These are phyloP conservation scores for Thecocarcelia acutangulata DNA, from an alignment of 2,888 invertebrate genomes.

Conservation along the genomic window DNA sequence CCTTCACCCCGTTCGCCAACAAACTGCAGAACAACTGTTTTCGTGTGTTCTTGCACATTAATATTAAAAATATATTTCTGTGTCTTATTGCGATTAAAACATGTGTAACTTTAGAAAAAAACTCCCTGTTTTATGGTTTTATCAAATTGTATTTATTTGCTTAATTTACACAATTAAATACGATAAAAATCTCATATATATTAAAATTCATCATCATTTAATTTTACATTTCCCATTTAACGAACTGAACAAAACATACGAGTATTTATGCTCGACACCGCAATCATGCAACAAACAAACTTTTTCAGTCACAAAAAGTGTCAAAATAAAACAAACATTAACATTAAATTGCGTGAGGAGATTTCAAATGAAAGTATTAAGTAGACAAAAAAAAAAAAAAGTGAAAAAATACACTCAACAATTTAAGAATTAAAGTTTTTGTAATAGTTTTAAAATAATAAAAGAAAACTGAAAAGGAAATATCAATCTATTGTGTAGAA, in stretches of 20 bases:
- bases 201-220: conserved; percentile 38
- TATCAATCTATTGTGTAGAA: conserved; percentile 58
- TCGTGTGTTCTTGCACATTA: too few relatives aligned
- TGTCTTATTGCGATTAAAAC: too few relatives aligned
- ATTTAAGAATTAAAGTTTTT: conserved; percentile 7
- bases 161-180: conserved; percentile 37
- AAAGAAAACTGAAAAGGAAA: conserved; percentile 48
- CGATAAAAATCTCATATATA: conserved; percentile 39
- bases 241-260: conserved; percentile 1
- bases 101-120: too few relatives aligned
- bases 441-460: conserved; percentile 6
- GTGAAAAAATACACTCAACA: background rate
- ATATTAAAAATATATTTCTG: too few relatives aligned
- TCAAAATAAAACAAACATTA: conserved; percentile 35
- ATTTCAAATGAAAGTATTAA: conserved; percentile 53
- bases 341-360: conserved; percentile 54
- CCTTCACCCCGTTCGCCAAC: too few relatives aligned
- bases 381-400: conserved; percentile 2
- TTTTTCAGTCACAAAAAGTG: conserved; percentile 10
- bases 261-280: conserved; percentile 36
- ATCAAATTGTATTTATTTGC: conserved; percentile 14
- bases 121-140: background rate
- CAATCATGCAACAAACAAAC: conserved; percentile 31
- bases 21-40: too few relatives aligned
- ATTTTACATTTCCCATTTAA: conserved; percentile 39